Evolutionary conservation across 2,888 invertebrate genomes (phyloP), one percentile per base, ranked within the genome.

Genomic region (Galerucella calmariensis): DNA sequence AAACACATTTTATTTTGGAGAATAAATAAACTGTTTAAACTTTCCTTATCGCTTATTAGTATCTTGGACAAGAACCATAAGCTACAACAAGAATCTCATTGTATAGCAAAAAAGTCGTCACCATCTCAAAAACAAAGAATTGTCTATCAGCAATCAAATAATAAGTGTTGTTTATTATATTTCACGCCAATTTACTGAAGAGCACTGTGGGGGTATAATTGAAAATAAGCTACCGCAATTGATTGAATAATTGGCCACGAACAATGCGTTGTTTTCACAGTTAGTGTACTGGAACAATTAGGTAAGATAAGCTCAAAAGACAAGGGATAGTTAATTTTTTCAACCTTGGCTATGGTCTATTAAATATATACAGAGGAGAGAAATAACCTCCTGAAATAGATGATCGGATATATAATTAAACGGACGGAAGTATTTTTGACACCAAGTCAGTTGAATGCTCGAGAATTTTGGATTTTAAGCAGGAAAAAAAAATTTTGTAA

Each of bases 271-370:
- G 69, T 72, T 72, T 69, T 69, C 75, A 69, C 62, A 69, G 75
- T 69, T 72, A 72, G 62, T 72, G 75, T 72, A 59, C 46, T 69
- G 72, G 56, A 67, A 72, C 69, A 75, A 75, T 72, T 67, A 69
- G 24, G 35, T 59, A 65, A 66, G 71, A 46, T 56, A 24, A 48
- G 44, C 58, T 58, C 11, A 8, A 35, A 27, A 44, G 58, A 67
- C 59, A 67, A 72, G 24, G 59, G 56, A 11, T 20, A 20, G 27
- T 58, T 48, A 72, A 59, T 72, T 16, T 67, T 24, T 67, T 46
- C 8, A 46, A 46, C 72, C 48, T 72, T 66, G 72, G 59, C 66
- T 72, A 66, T 48, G 10, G 46, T n/a, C 6, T 24, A 24, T 14
- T 51, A 3, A 41, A 8, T 35, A 46, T 65, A 65, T 65, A 65